These are phyloP conservation scores for Oxygymnocypris stewartii DNA, from an alignment of 2,113 vertebrate genomes.

Conservation along the genomic window DNA sequence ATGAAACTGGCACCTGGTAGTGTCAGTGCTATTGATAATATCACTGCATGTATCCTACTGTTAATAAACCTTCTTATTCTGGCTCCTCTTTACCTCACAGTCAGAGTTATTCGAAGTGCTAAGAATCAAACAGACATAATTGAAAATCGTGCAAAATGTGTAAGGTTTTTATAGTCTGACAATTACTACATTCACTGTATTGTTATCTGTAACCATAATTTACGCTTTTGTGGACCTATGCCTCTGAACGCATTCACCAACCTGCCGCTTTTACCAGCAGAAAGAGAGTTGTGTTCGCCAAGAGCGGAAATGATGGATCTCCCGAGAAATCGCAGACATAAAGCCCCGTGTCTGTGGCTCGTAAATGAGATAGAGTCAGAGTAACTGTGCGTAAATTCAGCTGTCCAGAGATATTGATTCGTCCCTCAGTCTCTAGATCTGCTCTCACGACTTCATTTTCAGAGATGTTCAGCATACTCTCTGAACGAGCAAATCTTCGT, in stretches of 20 bases:
- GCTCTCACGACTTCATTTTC: constrained; percentile 8
- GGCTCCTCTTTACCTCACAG: too few species aligned
- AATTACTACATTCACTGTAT: too few species aligned
- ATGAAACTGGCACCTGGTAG: too few species aligned
- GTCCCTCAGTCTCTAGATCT: constrained; percentile 32
- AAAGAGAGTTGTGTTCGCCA: constrained; percentile 47
- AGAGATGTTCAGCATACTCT: constrained; percentile 62
- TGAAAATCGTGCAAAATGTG: too few species aligned
- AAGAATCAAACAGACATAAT: too few species aligned
- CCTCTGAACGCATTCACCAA: constrained; percentile 32
- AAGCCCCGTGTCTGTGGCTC: constrained; percentile 60
- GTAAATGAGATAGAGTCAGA: constrained; percentile 57
- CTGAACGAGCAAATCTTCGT: constrained; percentile 53
- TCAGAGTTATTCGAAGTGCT: too few species aligned
- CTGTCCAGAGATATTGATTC: constrained; percentile 53
- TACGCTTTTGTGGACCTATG: too few species aligned
- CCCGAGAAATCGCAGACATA: constrained; percentile 63
- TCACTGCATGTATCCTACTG: too few species aligned
- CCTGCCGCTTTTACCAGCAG: constrained; percentile 64
- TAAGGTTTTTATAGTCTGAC: too few species aligned
- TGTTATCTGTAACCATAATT: too few species aligned
- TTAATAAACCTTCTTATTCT: too few species aligned
- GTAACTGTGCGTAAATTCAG: constrained; percentile 56
- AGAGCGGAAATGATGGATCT: neutral
- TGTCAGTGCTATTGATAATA: too few species aligned